A percentile compares a stretch with the other conserved stretches of the same genome.
Conservation (phyloP, 2,113 vertebrate genomes). For the Zosterops japonicus region DNA sequence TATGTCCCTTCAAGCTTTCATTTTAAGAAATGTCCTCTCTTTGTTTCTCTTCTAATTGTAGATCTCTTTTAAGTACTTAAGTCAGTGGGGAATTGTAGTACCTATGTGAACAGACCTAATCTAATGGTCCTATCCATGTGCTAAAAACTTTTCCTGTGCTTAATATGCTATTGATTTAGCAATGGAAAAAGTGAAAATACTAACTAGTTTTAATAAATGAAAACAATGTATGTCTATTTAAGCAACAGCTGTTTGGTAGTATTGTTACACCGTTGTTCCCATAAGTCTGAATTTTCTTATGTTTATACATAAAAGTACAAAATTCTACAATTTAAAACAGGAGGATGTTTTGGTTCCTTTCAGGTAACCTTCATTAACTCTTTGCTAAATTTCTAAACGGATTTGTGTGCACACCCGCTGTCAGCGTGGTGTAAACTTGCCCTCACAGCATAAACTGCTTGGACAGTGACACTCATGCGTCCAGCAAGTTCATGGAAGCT, state of each 20-base stretch:
- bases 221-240: not conserved
- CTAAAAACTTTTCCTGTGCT: not conserved
- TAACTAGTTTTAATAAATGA: not conserved
- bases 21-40: constrained; percentile 41
- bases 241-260: not conserved
- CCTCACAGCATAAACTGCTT: not conserved
- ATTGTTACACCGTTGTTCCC: not conserved
- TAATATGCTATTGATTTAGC: not conserved
- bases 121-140: not conserved
- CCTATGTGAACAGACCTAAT: not conserved
- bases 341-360: not conserved
- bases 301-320: not conserved
- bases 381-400: not conserved
- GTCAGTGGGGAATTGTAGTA: not conserved
- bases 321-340: not conserved
- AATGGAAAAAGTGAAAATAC: not conserved
- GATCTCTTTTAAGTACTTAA: not conserved
- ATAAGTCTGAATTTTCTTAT: not conserved
- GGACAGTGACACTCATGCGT: not conserved
- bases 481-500: not conserved
- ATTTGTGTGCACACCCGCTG: not conserved
- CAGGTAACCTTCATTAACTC: not conserved
- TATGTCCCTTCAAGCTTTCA: constrained; percentile 39
- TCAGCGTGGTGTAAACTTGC: not conserved
- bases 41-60: not conserved